Evolutionary conservation across 2,888 invertebrate genomes (phyloP).

Genomic region (Cryptocheilus praepositus): DNA sequence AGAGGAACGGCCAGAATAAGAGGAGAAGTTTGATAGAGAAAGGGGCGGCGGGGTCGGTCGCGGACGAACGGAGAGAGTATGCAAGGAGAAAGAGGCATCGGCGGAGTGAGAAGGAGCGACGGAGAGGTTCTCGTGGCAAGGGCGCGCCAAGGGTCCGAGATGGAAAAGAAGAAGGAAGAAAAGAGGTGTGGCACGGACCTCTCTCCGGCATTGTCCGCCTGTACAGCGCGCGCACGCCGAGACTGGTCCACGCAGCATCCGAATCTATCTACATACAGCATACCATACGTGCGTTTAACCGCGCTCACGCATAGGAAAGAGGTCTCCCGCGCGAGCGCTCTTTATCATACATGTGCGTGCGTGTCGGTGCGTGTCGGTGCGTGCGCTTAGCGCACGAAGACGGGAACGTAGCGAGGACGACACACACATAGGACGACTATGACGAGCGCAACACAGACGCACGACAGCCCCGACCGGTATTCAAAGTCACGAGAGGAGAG

Average conservation of each 20-base stretch:
- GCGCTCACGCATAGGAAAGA: conserved; percentile 50
- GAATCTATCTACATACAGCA: conserved; percentile 64
- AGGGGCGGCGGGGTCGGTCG: conserved; percentile 2
- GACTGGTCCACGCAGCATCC: conserved; percentile 69
- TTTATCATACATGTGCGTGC: background rate
- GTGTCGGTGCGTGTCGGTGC: conserved; percentile 19
- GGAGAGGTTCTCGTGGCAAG: conserved; percentile 46
- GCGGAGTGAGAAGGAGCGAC: conserved; percentile 7
- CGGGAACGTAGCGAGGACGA: conserved; percentile 12
- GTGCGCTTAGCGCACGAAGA: conserved; percentile 50
- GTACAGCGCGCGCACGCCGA: conserved; percentile 44
- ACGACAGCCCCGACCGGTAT: conserved; percentile 66
- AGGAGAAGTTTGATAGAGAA: background rate
- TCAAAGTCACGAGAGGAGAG: conserved; percentile 59
- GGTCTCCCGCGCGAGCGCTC: conserved; percentile 25
- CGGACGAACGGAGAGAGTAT: conserved; percentile 8
- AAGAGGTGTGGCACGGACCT: conserved; percentile 70
- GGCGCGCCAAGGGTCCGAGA: conserved; percentile 62
- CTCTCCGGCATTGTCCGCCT: conserved; percentile 58
- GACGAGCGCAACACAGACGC: conserved; percentile 40
- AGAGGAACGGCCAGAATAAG: background rate
- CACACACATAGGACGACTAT: background rate
- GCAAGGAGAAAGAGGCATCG: conserved; percentile 12
- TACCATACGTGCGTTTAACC: conserved; percentile 48
- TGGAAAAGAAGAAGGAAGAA: conserved; percentile 66